A percentile compares a stretch with the other conserved stretches of the same genome.
These are phyloP conservation scores for Andrena cerasifolii DNA, from an alignment of 1,140 invertebrate genomes.

Conservation along the genomic window DNA sequence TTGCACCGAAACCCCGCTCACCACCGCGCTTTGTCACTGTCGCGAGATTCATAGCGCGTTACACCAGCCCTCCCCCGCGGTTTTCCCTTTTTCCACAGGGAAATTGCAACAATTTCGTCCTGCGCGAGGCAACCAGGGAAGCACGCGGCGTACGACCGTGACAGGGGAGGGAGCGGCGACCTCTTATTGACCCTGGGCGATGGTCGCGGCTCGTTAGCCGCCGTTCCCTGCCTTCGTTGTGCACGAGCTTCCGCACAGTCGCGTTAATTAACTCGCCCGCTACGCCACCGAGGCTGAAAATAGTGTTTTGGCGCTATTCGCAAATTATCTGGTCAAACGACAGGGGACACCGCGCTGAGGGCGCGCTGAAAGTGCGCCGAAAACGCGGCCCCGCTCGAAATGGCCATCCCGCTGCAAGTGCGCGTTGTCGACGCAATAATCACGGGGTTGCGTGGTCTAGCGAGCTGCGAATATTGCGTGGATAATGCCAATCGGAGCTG, in stretches of 20 bases:
- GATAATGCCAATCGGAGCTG: too few species aligned
- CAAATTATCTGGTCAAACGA: slow-evolving; percentile 1
- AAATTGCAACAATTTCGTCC: not conserved
- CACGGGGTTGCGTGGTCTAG: too few species aligned
- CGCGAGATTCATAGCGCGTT: not conserved
- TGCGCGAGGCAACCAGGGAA: too few species aligned
- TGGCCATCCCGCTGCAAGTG: too few species aligned
- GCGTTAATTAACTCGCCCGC: slow-evolving; percentile 20
- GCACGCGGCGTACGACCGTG: not conserved
- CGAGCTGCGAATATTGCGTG: too few species aligned
- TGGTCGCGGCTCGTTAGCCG: slow-evolving; percentile 21
- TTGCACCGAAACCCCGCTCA: slow-evolving; percentile 2
- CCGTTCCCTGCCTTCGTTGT: slow-evolving; percentile 25
- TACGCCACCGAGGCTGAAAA: not conserved
- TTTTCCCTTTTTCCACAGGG: not conserved
- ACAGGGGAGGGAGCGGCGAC: not conserved
- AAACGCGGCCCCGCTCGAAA: too few species aligned
- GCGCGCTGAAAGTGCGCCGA: too few species aligned
- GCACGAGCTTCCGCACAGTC: not conserved
- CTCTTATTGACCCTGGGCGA: slow-evolving; percentile 25
- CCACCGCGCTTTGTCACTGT: not conserved
- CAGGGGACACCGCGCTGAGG: too few species aligned
- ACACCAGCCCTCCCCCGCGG: too few species aligned
- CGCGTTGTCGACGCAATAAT: too few species aligned
- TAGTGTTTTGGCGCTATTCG: not conserved